Evolutionary conservation across 2,888 invertebrate genomes (phyloP).

Genomic region (Saturnia pavonia): DNA sequence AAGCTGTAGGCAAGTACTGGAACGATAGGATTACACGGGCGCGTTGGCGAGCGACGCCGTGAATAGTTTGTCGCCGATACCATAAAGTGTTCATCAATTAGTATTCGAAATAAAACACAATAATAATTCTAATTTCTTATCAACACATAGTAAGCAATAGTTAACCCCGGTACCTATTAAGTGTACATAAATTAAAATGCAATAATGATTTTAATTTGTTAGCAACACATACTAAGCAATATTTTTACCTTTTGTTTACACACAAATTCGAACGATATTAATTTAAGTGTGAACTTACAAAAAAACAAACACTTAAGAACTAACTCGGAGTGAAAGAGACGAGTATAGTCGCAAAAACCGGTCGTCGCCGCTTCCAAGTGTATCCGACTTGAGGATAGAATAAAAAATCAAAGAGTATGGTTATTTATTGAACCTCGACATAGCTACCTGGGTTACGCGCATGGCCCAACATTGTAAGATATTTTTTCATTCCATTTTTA

Average conservation of each 20-base stretch:
- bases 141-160: too few relatives aligned
- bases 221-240: background rate
- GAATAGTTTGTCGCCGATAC: too few relatives aligned
- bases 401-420: conserved; percentile 28
- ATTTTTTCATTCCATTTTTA: conserved; percentile 11
- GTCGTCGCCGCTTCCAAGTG: conserved; percentile 24
- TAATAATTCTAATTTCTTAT: too few relatives aligned
- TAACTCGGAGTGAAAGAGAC: conserved; percentile 11
- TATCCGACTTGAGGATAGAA: conserved; percentile 34
- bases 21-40: too few relatives aligned
- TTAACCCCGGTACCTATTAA: background rate
- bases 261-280: conserved; percentile 3
- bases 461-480: conserved; percentile 33
- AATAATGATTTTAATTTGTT: background rate
- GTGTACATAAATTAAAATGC: background rate
- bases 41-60: too few relatives aligned
- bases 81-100: too few relatives aligned
- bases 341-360: conserved; percentile 25
- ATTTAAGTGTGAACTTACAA: conserved; percentile 11
- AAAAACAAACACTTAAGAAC: conserved; percentile 1
- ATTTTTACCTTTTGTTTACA: conserved; percentile 1
- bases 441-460: conserved; percentile 44
- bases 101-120: too few relatives aligned
- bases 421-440: conserved; percentile 38
- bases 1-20: too few relatives aligned